These are phyloP conservation scores for Sebastes dallii DNA, from an alignment of 2,797 vertebrate species.

Conservation along the genomic window DNA sequence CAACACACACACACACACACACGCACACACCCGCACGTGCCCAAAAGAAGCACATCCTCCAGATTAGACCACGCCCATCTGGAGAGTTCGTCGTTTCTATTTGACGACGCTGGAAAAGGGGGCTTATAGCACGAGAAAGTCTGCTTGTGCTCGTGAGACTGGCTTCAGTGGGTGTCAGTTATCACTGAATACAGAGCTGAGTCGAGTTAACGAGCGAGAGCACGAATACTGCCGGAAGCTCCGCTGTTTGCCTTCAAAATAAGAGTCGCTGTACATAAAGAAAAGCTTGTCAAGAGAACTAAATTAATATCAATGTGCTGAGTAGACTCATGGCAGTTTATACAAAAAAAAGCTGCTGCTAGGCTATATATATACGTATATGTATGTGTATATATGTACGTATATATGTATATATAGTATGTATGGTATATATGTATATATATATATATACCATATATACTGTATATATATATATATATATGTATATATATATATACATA, in stretches of 20 bases:
- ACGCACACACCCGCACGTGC: slow-evolving; percentile 8
- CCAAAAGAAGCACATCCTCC: slow-evolving; percentile 32
- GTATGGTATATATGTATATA: no score
- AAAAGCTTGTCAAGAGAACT: background rate
- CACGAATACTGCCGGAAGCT: background rate
- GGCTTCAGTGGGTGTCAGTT: slow-evolving; percentile 40
- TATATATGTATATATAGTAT: no score
- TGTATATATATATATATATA: fast-evolving
- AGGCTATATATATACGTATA: background rate
- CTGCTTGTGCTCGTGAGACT: slow-evolving; percentile 12
- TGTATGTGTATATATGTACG: no score
- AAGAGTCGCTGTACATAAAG: background rate
- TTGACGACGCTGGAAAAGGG: slow-evolving; percentile 10
- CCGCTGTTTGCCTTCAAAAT: slow-evolving; percentile 17
- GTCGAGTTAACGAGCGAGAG: background rate
- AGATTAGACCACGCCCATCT: background rate
- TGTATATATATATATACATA: no score
- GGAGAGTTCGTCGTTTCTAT: background rate
- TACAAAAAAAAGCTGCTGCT: background rate
- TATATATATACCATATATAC: no score
- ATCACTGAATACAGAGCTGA: background rate
- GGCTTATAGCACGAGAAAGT: background rate
- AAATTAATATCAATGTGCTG: background rate
- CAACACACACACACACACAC: background rate
- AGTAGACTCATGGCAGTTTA: background rate